These are phyloP conservation scores for Zaprionus tsacasi DNA, from an alignment of 1,140 invertebrate species.

Conservation along the genomic window DNA sequence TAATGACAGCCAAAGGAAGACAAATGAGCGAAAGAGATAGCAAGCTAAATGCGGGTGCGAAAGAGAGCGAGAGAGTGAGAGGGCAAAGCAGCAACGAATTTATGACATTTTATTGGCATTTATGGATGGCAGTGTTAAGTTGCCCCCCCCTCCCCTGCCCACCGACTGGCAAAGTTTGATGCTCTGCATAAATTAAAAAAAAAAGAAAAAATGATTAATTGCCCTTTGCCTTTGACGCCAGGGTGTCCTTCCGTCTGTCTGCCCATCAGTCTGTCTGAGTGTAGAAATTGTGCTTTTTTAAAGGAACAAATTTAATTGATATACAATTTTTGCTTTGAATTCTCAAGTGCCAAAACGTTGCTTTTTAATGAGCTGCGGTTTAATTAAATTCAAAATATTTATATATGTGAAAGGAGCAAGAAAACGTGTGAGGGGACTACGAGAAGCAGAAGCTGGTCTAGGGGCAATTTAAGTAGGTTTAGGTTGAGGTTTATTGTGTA, in stretches of 20 bases:
- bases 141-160: not conserved
- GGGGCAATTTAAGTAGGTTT: not conserved
- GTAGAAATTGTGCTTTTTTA: not conserved
- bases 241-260: slow-evolving; percentile 8
- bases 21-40: slow-evolving; percentile 11
- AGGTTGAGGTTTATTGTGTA: too few species aligned
- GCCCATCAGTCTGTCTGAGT: not conserved
- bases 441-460: not conserved
- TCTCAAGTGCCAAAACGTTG: slow-evolving; percentile 6
- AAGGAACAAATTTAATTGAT: slow-evolving; percentile 39
- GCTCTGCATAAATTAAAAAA: slow-evolving; percentile 48
- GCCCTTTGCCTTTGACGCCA: slow-evolving; percentile 38
- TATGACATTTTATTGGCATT: slow-evolving; percentile 54
- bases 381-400: slow-evolving; percentile 20
- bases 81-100: not conserved
- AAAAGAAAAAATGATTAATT: slow-evolving; percentile 56
- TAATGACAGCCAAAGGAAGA: slow-evolving; percentile 44
- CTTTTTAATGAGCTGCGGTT: slow-evolving; percentile 12
- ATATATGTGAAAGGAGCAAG: not conserved
- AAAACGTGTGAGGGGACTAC: not conserved
- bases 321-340: slow-evolving; percentile 24
- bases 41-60: not conserved
- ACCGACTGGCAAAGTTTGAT: slow-evolving; percentile 29
- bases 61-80: not conserved
- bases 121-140: slow-evolving; percentile 39